phyloP scores from a whole-genome alignment of 2,888 invertebrate genomes.

The Amphipyra berbera region DNA sequence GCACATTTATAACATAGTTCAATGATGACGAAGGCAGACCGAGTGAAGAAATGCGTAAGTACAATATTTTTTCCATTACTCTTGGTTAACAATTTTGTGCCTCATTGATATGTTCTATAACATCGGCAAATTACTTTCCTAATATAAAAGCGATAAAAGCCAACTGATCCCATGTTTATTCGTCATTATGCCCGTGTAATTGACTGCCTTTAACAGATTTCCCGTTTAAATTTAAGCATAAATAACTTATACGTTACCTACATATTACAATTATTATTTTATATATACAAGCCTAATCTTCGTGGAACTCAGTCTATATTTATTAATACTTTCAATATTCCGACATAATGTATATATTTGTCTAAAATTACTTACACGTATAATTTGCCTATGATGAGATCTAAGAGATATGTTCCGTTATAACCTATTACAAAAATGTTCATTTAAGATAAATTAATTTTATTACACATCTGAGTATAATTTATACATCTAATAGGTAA shows the following conservation, averaged over 20 bases:
- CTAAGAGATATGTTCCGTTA: constrained; percentile 68
- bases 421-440: constrained; percentile 39
- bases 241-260: constrained; percentile 55
- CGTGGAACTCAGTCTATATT: constrained; percentile 82
- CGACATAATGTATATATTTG: constrained; percentile 57
- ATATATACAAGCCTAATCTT: constrained; percentile 76
- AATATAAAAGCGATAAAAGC: constrained; percentile 59
- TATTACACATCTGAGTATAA: constrained; percentile 20
- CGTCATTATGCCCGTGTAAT: constrained; percentile 59
- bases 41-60: constrained; percentile 36
- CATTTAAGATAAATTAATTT: constrained; percentile 27
- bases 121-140: constrained; percentile 51
- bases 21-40: constrained; percentile 42
- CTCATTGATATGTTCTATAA: constrained; percentile 46
- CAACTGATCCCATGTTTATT: constrained; percentile 48
- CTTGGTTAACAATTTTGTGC: constrained; percentile 29
- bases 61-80: constrained; percentile 28
- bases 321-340: constrained; percentile 74
- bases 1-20: constrained; percentile 44
- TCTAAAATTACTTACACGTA: constrained; percentile 60
- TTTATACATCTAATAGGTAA: constrained; percentile 18
- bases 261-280: constrained; percentile 53
- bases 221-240: constrained; percentile 58
- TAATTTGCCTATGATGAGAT: constrained; percentile 56
- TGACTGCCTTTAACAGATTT: constrained; percentile 60